A percentile compares a stretch with the other conserved stretches of the same genome.
These are phyloP conservation scores for Cetoscarus ocellatus DNA, from an alignment of 2,797 vertebrate species.

Conservation along the genomic window DNA sequence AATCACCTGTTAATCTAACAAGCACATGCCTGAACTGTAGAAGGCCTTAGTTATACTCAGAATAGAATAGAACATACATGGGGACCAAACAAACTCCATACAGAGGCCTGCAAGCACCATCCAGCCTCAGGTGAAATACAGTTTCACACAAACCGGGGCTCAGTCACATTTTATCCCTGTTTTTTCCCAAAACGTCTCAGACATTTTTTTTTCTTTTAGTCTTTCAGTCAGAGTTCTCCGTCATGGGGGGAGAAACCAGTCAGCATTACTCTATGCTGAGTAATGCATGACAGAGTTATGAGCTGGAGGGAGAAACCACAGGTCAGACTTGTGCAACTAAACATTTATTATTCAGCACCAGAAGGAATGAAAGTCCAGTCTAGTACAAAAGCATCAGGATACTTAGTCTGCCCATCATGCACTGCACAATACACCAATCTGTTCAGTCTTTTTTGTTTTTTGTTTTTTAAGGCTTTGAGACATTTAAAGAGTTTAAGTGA, in stretches of 20 bases:
- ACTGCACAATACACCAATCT: neutral
- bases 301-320: neutral
- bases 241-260: neutral
- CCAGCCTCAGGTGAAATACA: too few relatives aligned
- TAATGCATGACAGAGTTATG: neutral
- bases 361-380: neutral
- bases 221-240: neutral
- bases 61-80: too few relatives aligned
- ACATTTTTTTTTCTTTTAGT: neutral
- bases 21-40: too few relatives aligned
- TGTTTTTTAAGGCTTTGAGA: neutral
- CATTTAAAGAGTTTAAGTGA: neutral
- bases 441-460: neutral
- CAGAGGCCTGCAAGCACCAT: too few relatives aligned
- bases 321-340: constrained; percentile 1
- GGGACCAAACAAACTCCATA: too few relatives aligned
- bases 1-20: too few relatives aligned
- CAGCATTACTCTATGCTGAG: neutral
- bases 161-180: neutral
- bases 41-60: too few relatives aligned
- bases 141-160: neutral
- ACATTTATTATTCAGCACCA: constrained; percentile 15
- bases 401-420: neutral
- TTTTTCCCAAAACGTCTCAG: neutral
- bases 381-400: constrained; percentile 2